These are phyloP conservation scores for Nymphicus hollandicus DNA, from an alignment of 2,113 vertebrate genomes.

Conservation along the genomic window DNA sequence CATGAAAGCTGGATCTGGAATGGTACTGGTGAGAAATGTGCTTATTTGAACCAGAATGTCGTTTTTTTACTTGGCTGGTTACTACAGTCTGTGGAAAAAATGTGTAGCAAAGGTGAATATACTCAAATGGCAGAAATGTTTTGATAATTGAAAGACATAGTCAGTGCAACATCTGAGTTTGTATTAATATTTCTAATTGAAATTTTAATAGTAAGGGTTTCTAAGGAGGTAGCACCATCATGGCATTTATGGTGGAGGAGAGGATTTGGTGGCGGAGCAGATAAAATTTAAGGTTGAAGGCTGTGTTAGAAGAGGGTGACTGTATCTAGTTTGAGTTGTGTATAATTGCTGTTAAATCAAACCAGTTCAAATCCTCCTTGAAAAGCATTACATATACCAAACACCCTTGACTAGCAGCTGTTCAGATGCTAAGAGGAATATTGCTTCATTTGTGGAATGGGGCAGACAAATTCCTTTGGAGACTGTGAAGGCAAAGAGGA, in stretches of 20 bases:
- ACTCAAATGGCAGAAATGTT: not conserved
- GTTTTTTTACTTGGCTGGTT: not conserved
- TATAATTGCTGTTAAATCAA: not conserved
- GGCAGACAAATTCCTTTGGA: not conserved
- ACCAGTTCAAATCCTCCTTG: not conserved
- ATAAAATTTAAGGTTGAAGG: not conserved
- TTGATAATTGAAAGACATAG: not conserved
- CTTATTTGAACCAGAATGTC: fast-evolving
- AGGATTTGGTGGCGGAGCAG: not conserved
- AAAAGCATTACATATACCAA: not conserved
- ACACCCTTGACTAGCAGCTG: not conserved
- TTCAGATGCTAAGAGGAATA: not conserved
- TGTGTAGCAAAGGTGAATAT: not conserved
- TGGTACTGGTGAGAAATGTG: not conserved
- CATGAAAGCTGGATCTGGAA: not conserved
- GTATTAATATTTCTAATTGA: not conserved
- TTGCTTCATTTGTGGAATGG: not conserved
- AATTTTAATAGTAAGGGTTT: not conserved
- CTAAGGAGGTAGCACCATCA: fast-evolving
- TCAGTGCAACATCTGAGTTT: not conserved
- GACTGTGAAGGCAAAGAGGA: not conserved
- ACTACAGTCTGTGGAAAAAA: not conserved
- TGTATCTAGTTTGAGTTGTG: not conserved
- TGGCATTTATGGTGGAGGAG: not conserved
- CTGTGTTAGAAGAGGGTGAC: not conserved